A percentile compares a stretch with the other conserved stretches of the same genome.
These are phyloP conservation scores for Entomyzon cyanotis DNA, from an alignment of 2,113 vertebrate species.

Conservation along the genomic window DNA sequence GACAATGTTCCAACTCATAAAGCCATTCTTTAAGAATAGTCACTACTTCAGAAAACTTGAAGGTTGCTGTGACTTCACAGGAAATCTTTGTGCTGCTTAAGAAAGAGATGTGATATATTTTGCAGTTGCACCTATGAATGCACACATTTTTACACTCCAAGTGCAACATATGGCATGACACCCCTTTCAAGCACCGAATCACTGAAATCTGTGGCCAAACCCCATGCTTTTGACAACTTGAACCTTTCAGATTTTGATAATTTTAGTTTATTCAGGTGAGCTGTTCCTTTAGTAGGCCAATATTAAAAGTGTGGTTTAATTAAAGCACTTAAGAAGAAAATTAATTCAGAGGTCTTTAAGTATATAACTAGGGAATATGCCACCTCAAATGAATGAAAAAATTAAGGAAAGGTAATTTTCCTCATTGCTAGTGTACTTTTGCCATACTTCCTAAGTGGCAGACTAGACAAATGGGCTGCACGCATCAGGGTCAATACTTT, in stretches of 20 bases:
- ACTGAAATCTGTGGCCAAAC: background rate
- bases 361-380: background rate
- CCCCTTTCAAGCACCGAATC: background rate
- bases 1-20: background rate
- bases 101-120: background rate
- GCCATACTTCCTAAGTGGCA: background rate
- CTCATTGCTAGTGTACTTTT: background rate
- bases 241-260: background rate
- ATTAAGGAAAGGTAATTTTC: background rate
- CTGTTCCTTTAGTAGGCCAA: background rate
- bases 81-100: background rate
- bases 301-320: background rate
- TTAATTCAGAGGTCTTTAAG: background rate
- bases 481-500: background rate
- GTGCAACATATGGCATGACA: background rate
- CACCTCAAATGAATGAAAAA: background rate
- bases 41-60: background rate
- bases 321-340: background rate
- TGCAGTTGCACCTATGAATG: background rate
- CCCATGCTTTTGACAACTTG: background rate
- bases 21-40: background rate
- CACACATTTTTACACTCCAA: background rate
- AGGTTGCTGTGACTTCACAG: background rate
- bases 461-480: background rate
- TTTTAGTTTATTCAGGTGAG: background rate